Evolutionary conservation across 2,888 invertebrate species (phyloP).

Genomic region (Macrophya alboannulata): DNA sequence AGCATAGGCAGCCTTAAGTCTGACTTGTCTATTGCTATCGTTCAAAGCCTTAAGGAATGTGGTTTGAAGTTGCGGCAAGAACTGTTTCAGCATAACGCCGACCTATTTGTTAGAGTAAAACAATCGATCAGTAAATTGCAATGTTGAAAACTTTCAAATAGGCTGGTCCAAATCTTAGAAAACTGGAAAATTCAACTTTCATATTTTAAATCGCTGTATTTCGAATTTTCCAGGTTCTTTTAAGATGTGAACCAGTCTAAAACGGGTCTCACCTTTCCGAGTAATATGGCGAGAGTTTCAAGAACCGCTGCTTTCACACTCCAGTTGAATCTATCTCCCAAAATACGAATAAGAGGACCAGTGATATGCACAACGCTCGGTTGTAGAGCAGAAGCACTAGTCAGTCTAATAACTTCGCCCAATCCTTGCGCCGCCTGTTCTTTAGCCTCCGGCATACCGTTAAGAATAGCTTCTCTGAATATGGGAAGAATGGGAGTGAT

Average conservation of each 20-base stretch:
- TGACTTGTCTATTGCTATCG: constrained; percentile 93
- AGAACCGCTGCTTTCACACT: constrained; percentile 98
- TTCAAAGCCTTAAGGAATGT: constrained; percentile 97
- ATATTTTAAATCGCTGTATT: background rate
- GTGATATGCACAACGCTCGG: constrained; percentile 98
- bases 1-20: constrained; percentile 94
- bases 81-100: constrained; percentile 97
- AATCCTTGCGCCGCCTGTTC: constrained; percentile 97
- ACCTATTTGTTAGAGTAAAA: constrained; percentile 83
- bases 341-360: constrained; percentile 97
- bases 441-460: constrained; percentile 97
- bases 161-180: no score
- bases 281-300: constrained; percentile 95
- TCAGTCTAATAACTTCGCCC: constrained; percentile 89
- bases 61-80: constrained; percentile 98
- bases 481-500: constrained; percentile 96
- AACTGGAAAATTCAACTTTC: background rate
- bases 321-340: constrained; percentile 96
- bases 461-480: constrained; percentile 97
- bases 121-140: constrained; percentile 20
- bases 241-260: no score
- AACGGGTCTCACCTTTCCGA: constrained; percentile 88
- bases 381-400: constrained; percentile 93
- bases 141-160: no score
- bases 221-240: background rate